Conservation (phyloP, 2,113 vertebrate species). For the Chrysemys picta region DNA sequence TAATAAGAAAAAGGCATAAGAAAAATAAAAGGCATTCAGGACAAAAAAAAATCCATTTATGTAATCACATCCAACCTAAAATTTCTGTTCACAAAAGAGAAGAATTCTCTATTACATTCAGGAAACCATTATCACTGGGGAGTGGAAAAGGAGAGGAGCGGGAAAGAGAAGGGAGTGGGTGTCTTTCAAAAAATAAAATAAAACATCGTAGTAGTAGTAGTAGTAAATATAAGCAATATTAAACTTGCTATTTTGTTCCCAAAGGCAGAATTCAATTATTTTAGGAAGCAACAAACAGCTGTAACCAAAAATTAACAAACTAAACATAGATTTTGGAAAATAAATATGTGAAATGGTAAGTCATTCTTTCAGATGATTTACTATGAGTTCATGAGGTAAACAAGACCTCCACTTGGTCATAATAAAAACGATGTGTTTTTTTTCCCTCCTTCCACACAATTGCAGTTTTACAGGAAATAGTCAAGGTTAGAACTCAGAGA, state of each 20-base stretch:
- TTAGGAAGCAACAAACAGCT: neutral
- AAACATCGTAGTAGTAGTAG: neutral
- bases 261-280: neutral
- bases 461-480: neutral
- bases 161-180: neutral
- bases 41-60: neutral
- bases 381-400: neutral
- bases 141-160: neutral
- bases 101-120: neutral
- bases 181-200: neutral
- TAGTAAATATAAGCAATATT: neutral
- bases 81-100: neutral
- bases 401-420: neutral
- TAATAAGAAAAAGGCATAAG: neutral
- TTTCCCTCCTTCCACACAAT: neutral
- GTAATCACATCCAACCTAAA: neutral
- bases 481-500: neutral
- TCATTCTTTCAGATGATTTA: neutral
- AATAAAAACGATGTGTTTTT: neutral
- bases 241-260: neutral
- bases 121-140: neutral
- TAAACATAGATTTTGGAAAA: neutral
- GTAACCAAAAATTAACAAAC: neutral
- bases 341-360: neutral
- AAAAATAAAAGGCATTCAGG: neutral